Percentiles rank a stretch among this genome's conserved stretches.
Conservation (phyloP, 2,113 vertebrate species). For the Arizona elegans region DNA sequence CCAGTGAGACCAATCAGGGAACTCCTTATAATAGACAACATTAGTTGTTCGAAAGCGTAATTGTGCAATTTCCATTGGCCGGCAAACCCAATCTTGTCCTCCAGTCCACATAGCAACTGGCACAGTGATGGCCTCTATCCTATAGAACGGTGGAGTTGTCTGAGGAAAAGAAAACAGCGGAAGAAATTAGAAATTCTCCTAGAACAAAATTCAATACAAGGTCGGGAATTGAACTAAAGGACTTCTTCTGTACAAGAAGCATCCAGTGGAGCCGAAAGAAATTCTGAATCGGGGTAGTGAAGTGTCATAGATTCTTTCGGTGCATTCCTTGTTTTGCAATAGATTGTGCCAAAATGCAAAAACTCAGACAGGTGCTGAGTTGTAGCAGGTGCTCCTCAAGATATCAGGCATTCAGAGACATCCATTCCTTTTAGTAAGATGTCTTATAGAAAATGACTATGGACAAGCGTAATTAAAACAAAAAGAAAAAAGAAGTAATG, state of each 20-base stretch:
- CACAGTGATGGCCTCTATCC: conserved; percentile 58
- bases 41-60: conserved; percentile 55
- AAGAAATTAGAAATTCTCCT: neutral
- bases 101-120: conserved; percentile 68
- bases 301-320: neutral
- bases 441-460: no score
- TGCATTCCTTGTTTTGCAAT: neutral
- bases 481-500: no score
- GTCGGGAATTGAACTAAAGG: neutral
- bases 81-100: conserved; percentile 67
- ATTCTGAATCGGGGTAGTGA: neutral
- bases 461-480: neutral
- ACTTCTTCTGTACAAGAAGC: neutral
- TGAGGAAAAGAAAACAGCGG: conserved; percentile 40
- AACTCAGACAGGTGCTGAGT: neutral
- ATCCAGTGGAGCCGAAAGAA: neutral
- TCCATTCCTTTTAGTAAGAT: no score
- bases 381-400: neutral
- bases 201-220: neutral
- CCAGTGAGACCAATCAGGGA: conserved; percentile 67
- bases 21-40: conserved; percentile 61
- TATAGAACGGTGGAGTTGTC: conserved; percentile 77
- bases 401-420: neutral
- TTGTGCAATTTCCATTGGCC: conserved; percentile 45
- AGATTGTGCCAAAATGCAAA: neutral